These are phyloP conservation scores for Patella vulgata DNA, from an alignment of 1,140 invertebrate genomes.

Conservation along the genomic window DNA sequence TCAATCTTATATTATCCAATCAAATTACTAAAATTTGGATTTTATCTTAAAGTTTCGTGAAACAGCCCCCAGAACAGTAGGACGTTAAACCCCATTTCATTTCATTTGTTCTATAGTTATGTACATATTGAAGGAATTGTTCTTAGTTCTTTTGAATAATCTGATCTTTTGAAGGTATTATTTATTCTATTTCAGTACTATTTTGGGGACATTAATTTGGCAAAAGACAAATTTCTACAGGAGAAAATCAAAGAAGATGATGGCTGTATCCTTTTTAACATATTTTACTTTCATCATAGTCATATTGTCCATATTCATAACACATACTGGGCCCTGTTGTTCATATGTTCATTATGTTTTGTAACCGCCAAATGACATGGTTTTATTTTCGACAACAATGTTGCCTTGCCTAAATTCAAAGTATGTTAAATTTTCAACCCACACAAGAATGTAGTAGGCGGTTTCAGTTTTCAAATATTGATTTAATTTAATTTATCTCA, in stretches of 20 bases:
- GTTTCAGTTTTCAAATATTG: too few relatives aligned
- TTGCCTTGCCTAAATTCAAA: too few relatives aligned
- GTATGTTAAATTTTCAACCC: too few relatives aligned
- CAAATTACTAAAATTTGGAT: not conserved
- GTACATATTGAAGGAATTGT: not conserved
- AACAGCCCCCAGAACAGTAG: too few relatives aligned
- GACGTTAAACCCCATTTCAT: too few relatives aligned
- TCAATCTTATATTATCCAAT: not conserved
- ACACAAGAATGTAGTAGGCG: too few relatives aligned
- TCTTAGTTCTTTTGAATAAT: not conserved
- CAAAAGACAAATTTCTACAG: conserved; percentile 88
- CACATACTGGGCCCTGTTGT: too few relatives aligned
- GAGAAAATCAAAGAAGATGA: conserved; percentile 85
- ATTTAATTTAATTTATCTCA: too few relatives aligned
- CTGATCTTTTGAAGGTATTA: not conserved
- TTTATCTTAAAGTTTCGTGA: too few relatives aligned
- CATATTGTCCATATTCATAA: not conserved
- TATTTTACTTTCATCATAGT: not conserved
- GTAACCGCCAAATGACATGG: too few relatives aligned
- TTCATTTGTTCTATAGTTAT: not conserved
- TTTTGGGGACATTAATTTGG: conserved; percentile 88
- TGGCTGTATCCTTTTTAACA: conserved; percentile 77
- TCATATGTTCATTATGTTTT: too few relatives aligned
- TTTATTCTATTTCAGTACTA: conserved; percentile 74
- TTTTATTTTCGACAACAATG: too few relatives aligned